Base-by-base conservation (phyloP, 2,888 invertebrate genomes). In the Mechanitis mazaeus region DNA sequence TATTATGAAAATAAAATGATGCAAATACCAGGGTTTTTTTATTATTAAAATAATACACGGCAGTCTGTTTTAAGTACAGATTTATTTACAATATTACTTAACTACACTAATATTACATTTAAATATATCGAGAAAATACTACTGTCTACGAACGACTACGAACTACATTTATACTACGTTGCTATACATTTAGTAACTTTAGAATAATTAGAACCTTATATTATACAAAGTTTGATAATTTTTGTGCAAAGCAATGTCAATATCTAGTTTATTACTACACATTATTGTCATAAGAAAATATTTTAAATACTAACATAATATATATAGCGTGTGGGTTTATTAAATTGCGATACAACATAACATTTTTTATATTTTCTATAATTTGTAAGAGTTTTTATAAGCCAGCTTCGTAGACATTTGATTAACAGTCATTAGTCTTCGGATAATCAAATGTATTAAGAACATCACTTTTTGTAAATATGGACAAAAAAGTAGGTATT, bases 51-150 rank as follows among this genome's bases (percentile, higher is more conserved):
- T 54, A 63, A 66, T 65, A 67, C 54, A 38, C 45, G 55, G 28
- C 58, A 57, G 38, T 50, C 28, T 45, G 28, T 60, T 64, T 68
- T 72, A 71, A 71, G 71, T 72, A 69, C 71, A 57, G 58, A 61
- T 69, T 72, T 72, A 72, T 72, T 71, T 72, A 72, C 71, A 72
- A 64, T 58, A 58, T 63, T 46, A 61, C 55, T 62, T 62, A 55
- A 56, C 55, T 53, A 55, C 57, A 59, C 58, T 64, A 59, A 57
- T 47, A 58, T 63, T 58, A 66, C 61, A 57, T 63, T 61, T 58
- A 59, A 58, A 60, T 45, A 58, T 42, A 55, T 45, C 7, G 45
- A 63, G 54, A 56, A 54, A 33, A 57, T 31, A 64, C 47, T 62
- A 56, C 56, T 56, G 46, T 56, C 33, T 56, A 56, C 33, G 33